Conservation (phyloP, 2,797 vertebrate genomes). For the Cetoscarus ocellatus region DNA sequence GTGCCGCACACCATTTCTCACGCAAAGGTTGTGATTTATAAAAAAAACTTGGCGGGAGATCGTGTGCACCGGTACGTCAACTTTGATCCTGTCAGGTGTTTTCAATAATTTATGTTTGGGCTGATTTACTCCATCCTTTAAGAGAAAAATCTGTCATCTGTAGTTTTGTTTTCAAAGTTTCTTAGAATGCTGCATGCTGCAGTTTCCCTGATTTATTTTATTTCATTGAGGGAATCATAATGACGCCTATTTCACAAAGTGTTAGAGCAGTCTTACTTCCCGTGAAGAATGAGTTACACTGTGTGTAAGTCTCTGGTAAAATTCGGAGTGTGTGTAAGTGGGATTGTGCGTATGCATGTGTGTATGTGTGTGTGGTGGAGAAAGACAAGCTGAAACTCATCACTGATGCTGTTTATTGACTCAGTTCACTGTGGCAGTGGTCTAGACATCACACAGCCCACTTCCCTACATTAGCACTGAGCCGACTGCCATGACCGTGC, state of each 20-base stretch:
- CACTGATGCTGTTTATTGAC: conserved; percentile 68
- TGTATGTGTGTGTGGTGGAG: not conserved
- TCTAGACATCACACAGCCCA: conserved; percentile 57
- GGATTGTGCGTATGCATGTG: not conserved
- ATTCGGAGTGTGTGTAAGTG: conserved; percentile 7
- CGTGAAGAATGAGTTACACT: conserved; percentile 9
- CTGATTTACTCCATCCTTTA: conserved; percentile 23
- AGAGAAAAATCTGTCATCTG: conserved; percentile 32
- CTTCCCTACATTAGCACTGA: conserved; percentile 35
- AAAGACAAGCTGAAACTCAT: conserved; percentile 58
- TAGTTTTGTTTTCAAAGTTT: conserved; percentile 36
- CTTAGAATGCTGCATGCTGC: conserved; percentile 31
- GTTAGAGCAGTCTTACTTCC: conserved; percentile 13
- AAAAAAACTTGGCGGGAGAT: no score
- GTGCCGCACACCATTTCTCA: no score
- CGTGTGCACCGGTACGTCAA: no score
- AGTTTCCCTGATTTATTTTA: conserved; percentile 34
- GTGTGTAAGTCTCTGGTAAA: conserved; percentile 2
- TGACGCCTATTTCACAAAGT: conserved; percentile 18
- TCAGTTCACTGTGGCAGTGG: conserved; percentile 48
- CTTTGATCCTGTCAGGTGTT: no score
- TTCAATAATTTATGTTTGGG: conserved; percentile 4
- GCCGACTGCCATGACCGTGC: conserved; percentile 38
- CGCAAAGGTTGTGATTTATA: no score
- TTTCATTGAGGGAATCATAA: no score